Base-by-base conservation (phyloP, 2,113 vertebrate species). In the Triplophysa siluroides region DNA sequence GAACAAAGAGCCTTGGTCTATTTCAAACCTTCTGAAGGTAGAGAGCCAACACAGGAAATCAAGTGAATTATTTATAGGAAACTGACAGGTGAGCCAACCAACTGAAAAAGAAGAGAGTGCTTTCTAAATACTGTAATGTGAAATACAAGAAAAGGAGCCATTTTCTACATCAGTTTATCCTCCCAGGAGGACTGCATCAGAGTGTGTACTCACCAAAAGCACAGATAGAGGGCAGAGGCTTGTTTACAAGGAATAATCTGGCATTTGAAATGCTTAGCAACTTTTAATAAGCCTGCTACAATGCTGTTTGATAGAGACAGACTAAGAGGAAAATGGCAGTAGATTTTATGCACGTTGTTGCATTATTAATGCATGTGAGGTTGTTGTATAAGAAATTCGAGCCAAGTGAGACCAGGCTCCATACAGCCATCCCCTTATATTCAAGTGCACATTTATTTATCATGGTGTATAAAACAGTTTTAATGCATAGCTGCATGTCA, bases 291-390 rank as follows among this genome's bases (percentile, higher is more conserved):
- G 64, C 50, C n/a, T 45, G 16, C 58, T 62, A 2, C 6, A 38
- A 16, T 18, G 3, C 26, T 41, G 38, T 61, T 18, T 41, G 10
- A 21, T 1, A 62, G 26, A 47, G 19, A 52, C 6, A 58, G 19
- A 33, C 13, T 19, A 50, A 14, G 23, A 21, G 43, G 26, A 13
- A 47, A 24, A 60, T 18, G 61, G 60, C 13, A 52, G 58, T 19
- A 56, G 76, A 62, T 65, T 68, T 33, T 24, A 61, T 75, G 41
- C 71, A 38, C 19, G 71, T 8, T 47, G 26, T 24, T 83, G 63
- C 77, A 79, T 79, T 79, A 79, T 76, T 76, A 76, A 79, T 79
- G 65, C 26, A 19, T 29, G 18, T 68, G 63, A 58, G 76, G 23
- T 79, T 72, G 16, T 64, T n/a, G 45, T 21, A 38, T 38, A 26